phyloP scores from a whole-genome alignment of 2,888 invertebrate genomes.

The Gerris lacustris region DNA sequence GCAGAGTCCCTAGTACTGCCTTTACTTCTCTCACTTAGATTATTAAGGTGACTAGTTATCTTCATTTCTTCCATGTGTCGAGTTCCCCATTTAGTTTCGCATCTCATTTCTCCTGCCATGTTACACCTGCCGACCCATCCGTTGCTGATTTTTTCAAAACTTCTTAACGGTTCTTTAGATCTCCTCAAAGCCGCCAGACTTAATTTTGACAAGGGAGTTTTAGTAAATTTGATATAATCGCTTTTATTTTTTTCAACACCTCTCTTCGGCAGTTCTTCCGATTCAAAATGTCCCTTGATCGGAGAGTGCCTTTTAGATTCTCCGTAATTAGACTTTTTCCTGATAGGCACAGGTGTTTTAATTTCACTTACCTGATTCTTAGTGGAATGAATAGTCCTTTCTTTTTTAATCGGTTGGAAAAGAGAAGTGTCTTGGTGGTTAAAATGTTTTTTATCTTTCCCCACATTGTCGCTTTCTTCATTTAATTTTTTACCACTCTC shows the following conservation, averaged over 20 bases:
- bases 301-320: not conserved
- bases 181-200: conserved; percentile 9
- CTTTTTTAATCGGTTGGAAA: not conserved
- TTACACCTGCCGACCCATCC: conserved; percentile 21
- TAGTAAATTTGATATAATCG: too few species aligned
- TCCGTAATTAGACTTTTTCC: not conserved
- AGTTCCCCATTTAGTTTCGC: too few species aligned
- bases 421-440: not conserved
- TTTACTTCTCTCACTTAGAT: not conserved
- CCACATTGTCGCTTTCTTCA: not conserved
- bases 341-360: not conserved
- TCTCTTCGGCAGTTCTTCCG: too few species aligned
- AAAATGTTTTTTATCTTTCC: not conserved
- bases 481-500: not conserved
- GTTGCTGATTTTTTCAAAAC: conserved; percentile 25
- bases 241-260: too few species aligned
- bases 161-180: conserved; percentile 21
- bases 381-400: not conserved
- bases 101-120: not conserved
- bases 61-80: too few species aligned
- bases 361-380: not conserved
- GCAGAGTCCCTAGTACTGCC: not conserved
- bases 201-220: not conserved
- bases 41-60: too few species aligned
- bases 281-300: not conserved